Evolutionary conservation across 2,113 vertebrate genomes (phyloP).

Genomic region (Seriola dumerili): DNA sequence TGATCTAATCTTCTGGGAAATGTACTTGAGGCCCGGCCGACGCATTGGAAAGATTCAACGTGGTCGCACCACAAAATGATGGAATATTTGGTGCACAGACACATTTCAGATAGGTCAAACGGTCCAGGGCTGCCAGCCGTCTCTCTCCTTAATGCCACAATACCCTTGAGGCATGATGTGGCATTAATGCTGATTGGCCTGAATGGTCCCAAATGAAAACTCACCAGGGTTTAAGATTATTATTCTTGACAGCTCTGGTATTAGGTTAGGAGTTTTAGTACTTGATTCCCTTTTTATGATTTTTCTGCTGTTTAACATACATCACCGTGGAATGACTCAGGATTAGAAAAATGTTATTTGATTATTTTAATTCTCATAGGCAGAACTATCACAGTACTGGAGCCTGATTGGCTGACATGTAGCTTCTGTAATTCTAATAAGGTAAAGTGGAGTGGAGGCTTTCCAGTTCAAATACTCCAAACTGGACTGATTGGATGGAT

Average conservation of each 20-base stretch:
- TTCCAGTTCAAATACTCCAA: too few relatives aligned
- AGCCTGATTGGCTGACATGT: background rate
- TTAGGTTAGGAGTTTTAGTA: constrained; percentile 5
- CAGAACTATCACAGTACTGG: too few relatives aligned
- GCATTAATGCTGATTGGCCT: constrained; percentile 44
- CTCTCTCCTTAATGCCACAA: constrained; percentile 53
- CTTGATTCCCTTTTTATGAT: background rate
- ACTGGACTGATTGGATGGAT: background rate
- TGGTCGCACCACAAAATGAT: constrained; percentile 53
- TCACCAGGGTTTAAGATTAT: constrained; percentile 19
- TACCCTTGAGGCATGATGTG: constrained; percentile 44
- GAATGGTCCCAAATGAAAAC: constrained; percentile 24
- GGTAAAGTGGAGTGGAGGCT: background rate
- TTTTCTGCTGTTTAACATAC: background rate
- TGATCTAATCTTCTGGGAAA: constrained; percentile 65
- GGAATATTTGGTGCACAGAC: constrained; percentile 54
- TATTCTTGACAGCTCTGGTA: constrained; percentile 25
- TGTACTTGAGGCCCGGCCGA: constrained; percentile 56
- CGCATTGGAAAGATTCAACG: constrained; percentile 66
- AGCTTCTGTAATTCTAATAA: background rate
- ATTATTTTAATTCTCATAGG: too few relatives aligned
- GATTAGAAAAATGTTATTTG: background rate
- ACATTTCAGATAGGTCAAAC: constrained; percentile 31
- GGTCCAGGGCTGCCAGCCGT: constrained; percentile 29
- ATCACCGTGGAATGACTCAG: background rate